Base-by-base conservation (phyloP, 2,888 invertebrate genomes). In the Scaptomyza reducta region DNA sequence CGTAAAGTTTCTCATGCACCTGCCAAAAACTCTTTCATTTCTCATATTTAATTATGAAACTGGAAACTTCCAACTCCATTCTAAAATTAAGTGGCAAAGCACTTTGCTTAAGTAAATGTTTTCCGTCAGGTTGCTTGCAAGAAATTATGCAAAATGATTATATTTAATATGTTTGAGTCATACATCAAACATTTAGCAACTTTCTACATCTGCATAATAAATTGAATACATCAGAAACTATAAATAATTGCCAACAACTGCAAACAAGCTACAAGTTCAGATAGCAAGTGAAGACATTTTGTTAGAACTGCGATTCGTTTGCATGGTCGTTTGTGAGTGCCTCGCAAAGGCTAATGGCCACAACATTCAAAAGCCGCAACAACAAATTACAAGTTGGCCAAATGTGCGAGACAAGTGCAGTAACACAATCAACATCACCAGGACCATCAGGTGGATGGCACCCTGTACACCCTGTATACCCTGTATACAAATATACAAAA, bases 241-340 rank as follows among this genome's bases (percentile, higher is more conserved):
- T 85, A 88, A 85, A 87, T 85, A 85, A 88, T 88, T 84, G 74
- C 84, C 74, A 80, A 77, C 77, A 87, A 74, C 89, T 74, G 87
- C 77, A 77, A 75, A 64, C 69, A 65, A 70, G 78, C 74, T 65
- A 73, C 77, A 86, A 84, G 83, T 87, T 87, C 74, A 85, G 61
- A 70, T 50, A 50, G 46, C 64, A 87, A 84, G 80, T 88, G 69
- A 85, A 87, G 81, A 88, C 87, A 88, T 88, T 88, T 84, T 78
- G 75, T 87, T 76, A 80, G 77, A 88, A 79, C 75, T 87, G 69
- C 65, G 67, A 77, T 68, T 77, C 9, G 42, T 25, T 3, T 41
- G 44, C 16, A 5, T 25, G 40, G 49, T 11, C 44, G 35, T 55
- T 59, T 65, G 49, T 55, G 44, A 41, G 50, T 76, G 66, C 31